Evolutionary conservation across 2,888 invertebrate species (phyloP).

Genomic region (Cyclophora punctaria): DNA sequence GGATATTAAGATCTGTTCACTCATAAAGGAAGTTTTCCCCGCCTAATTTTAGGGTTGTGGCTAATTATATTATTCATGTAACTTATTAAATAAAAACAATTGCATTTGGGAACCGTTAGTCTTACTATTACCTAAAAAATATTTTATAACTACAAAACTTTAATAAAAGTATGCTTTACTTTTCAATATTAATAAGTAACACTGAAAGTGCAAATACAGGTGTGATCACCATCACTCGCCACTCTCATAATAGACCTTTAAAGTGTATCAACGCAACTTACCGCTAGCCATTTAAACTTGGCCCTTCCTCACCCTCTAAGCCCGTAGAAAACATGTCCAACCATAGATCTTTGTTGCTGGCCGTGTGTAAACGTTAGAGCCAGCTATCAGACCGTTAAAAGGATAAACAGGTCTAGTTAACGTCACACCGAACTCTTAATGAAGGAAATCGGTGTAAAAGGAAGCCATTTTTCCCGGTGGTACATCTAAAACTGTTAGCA

Average conservation of each 20-base stretch:
- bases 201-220: constrained; percentile 23
- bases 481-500: constrained; percentile 2
- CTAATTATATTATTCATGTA: too few relatives aligned
- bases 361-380: constrained; percentile 31
- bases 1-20: too few relatives aligned
- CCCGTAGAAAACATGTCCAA: neutral
- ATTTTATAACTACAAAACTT: neutral
- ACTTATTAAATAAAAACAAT: too few relatives aligned
- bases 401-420: constrained; percentile 35
- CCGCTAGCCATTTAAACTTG: constrained; percentile 20
- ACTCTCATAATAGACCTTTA: constrained; percentile 36
- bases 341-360: constrained; percentile 23
- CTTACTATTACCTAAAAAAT: too few relatives aligned
- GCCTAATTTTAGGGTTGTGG: too few relatives aligned
- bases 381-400: constrained; percentile 36
- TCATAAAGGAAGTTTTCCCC: too few relatives aligned
- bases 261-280: constrained; percentile 37
- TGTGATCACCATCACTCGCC: constrained; percentile 19
- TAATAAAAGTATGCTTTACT: neutral
- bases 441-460: constrained; percentile 31
- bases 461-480: constrained; percentile 14
- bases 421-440: constrained; percentile 28
- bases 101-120: too few relatives aligned
- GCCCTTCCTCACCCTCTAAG: constrained; percentile 11
- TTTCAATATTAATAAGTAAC: neutral